A percentile compares a stretch with the other conserved stretches of the same genome.
phyloP scores from a whole-genome alignment of 2,797 vertebrate genomes.

The Octomys mimax region DNA sequence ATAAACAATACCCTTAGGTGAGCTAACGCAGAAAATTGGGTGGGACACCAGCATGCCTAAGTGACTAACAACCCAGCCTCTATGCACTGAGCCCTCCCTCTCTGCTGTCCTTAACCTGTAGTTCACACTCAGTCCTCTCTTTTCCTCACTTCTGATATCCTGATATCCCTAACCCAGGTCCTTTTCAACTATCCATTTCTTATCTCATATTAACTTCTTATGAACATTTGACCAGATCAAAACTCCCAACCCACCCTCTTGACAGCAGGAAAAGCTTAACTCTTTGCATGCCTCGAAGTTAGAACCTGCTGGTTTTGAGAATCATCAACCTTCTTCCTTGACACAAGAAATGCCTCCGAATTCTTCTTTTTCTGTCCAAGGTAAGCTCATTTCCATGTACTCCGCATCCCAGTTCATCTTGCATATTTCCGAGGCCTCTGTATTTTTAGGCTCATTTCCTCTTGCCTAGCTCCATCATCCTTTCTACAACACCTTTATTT shows the following conservation, averaged over 20 bases:
- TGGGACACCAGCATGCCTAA: not conserved
- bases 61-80: not conserved
- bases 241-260: not conserved
- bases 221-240: conserved; percentile 34
- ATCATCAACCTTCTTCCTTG: not conserved
- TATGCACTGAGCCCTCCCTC: not conserved
- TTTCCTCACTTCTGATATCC: conserved; percentile 68
- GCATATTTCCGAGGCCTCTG: not conserved
- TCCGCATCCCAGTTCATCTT: not conserved
- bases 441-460: conserved; percentile 18
- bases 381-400: not conserved
- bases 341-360: not conserved
- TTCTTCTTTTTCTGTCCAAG: not conserved
- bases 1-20: not conserved
- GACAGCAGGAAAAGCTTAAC: conserved; percentile 6
- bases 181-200: conserved; percentile 79
- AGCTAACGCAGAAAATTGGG: not conserved
- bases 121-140: conserved; percentile 69
- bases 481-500: not conserved
- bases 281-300: not conserved
- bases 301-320: not conserved
- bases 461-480: not conserved
- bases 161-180: conserved; percentile 69
- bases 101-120: conserved; percentile 4
- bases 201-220: conserved; percentile 68